phyloP scores from a whole-genome alignment of 2,113 vertebrate species.

The Leptobrachium leishanense region DNA sequence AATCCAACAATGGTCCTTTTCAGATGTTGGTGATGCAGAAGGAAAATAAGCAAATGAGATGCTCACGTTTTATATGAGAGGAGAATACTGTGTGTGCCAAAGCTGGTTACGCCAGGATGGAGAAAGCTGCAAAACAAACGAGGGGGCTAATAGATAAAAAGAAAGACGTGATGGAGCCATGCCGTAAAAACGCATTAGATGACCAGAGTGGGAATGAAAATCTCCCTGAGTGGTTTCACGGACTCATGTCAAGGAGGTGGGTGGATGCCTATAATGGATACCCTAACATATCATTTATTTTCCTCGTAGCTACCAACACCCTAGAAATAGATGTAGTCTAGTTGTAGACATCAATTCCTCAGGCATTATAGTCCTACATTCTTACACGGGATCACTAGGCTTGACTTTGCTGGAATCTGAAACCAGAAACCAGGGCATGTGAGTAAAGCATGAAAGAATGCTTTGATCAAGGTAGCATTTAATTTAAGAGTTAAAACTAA shows the following conservation, averaged over 20 bases:
- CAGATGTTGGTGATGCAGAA: conserved; percentile 39
- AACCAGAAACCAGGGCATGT: no score
- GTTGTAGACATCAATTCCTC: no score
- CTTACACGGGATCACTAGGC: no score
- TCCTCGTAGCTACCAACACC: no score
- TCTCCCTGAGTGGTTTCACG: conserved; percentile 81
- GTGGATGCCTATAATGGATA: conserved; percentile 33
- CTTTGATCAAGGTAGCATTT: no score
- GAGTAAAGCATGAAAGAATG: no score
- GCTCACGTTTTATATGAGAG: conserved; percentile 11
- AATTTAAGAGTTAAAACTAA: no score
- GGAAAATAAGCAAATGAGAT: conserved; percentile 74
- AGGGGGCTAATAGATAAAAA: conserved; percentile 23
- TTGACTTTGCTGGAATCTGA: no score
- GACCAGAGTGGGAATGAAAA: conserved; percentile 71
- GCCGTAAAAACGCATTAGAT: conserved; percentile 75
- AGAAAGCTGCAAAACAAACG: neutral
- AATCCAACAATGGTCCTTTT: conserved; percentile 56
- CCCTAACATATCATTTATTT: no score
- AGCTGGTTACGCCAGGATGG: neutral
- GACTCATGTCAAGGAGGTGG: conserved; percentile 82
- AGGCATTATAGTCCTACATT: no score
- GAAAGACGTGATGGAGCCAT: conserved; percentile 64
- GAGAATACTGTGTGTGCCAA: neutral
- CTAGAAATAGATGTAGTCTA: no score